Conservation (phyloP, 2,113 vertebrate species). For the Salvator merianae region DNA sequence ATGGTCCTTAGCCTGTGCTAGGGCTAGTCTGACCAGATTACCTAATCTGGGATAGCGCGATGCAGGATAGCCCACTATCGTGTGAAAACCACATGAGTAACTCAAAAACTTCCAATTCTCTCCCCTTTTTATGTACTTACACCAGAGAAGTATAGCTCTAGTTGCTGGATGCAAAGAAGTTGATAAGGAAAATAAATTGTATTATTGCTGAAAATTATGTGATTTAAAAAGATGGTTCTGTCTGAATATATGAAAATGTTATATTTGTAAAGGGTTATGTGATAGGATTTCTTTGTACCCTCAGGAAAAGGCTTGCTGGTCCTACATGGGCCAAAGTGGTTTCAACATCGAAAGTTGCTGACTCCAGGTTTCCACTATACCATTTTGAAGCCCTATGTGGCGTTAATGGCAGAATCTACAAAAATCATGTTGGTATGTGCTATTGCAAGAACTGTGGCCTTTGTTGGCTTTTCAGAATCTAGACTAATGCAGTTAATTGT, state of each 20-base stretch:
- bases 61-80: no score
- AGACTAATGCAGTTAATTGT: neutral
- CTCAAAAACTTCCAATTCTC: neutral
- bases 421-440: slow-evolving; percentile 80
- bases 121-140: neutral
- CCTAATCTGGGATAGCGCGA: no score
- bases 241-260: neutral
- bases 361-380: slow-evolving; percentile 87
- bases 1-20: no score
- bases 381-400: slow-evolving; percentile 81
- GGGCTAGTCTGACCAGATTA: no score
- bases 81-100: neutral
- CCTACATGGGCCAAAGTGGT: slow-evolving; percentile 82
- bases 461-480: neutral
- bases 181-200: neutral
- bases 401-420: slow-evolving; percentile 75
- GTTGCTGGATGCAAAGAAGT: neutral
- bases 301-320: slow-evolving; percentile 84
- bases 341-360: slow-evolving; percentile 79
- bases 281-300: neutral
- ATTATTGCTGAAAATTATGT: neutral
- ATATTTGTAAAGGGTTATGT: neutral
- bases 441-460: neutral
- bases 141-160: neutral
- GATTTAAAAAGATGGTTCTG: neutral